Evolutionary conservation across 37 sponge, comb jelly and placozoan genomes (phyloP).

Genomic region (Halichondria panicea): DNA sequence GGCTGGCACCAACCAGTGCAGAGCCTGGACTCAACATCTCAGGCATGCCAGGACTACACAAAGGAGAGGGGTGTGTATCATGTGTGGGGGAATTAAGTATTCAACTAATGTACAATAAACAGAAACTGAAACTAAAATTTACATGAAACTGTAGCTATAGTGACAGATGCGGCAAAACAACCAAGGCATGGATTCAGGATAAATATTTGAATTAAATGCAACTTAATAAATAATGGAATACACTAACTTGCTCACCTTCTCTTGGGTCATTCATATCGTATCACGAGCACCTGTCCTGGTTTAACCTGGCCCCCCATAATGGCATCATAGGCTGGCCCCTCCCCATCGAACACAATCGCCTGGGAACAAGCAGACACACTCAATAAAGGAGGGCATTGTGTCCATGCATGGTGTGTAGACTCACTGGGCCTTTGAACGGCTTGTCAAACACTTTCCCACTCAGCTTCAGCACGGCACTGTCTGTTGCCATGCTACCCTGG

Average conservation of each 20-base stretch:
- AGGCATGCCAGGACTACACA: conserved; percentile 78
- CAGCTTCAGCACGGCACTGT: conserved; percentile 76
- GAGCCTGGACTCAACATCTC: conserved; percentile 81
- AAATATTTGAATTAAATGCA: too few species aligned
- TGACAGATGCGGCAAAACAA: too few species aligned
- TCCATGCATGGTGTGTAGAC: background rate
- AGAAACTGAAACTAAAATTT: too few species aligned
- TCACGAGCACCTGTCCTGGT: conserved; percentile 66
- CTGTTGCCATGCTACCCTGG: conserved; percentile 47
- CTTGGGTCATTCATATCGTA: conserved; percentile 75
- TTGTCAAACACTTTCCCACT: conserved; percentile 71
- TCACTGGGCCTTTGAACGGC: conserved; percentile 69
- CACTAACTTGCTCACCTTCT: too few species aligned
- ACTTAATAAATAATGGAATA: too few species aligned
- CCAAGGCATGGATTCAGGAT: too few species aligned
- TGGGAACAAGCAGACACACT: too few species aligned
- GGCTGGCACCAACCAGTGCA: conserved; percentile 72
- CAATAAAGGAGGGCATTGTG: too few species aligned
- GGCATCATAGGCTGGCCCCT: conserved; percentile 57
- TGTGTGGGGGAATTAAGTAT: too few species aligned
- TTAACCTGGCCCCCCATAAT: conserved; percentile 67
- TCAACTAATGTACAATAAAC: too few species aligned
- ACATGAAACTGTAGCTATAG: too few species aligned
- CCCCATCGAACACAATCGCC: conserved; percentile 81
- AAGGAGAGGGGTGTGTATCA: too few species aligned